phyloP scores from a whole-genome alignment of 2,113 vertebrate genomes.

The Empidonax traillii region DNA sequence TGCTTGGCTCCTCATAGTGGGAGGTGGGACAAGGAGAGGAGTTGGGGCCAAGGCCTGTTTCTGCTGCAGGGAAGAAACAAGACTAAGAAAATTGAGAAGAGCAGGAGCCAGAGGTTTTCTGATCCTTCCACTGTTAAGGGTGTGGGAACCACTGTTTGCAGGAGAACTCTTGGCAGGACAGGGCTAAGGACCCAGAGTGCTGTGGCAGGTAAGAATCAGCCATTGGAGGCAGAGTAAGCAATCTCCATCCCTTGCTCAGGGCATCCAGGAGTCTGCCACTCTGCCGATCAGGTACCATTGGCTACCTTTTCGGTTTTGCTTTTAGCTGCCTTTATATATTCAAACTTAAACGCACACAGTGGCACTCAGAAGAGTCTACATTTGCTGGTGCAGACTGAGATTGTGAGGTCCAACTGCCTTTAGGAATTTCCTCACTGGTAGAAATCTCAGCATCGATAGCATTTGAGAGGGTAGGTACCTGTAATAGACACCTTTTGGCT shows the following conservation, averaged over 20 bases:
- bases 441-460: neutral
- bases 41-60: neutral
- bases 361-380: neutral
- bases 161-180: neutral
- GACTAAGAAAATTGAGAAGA: neutral
- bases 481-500: neutral
- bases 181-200: neutral
- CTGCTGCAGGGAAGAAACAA: neutral
- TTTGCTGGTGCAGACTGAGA: neutral
- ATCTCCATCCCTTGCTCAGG: neutral
- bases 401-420: neutral
- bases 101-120: neutral
- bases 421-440: neutral
- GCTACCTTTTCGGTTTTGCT: neutral
- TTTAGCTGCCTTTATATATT: neutral
- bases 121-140: neutral
- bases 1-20: neutral
- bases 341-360: neutral
- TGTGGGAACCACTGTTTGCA: neutral
- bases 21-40: neutral
- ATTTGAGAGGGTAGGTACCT: neutral
- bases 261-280: neutral
- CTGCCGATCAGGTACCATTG: neutral
- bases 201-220: neutral
- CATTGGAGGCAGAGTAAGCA: neutral